Conservation (phyloP, 2,888 invertebrate genomes). For the Phymatocera aterrima region DNA sequence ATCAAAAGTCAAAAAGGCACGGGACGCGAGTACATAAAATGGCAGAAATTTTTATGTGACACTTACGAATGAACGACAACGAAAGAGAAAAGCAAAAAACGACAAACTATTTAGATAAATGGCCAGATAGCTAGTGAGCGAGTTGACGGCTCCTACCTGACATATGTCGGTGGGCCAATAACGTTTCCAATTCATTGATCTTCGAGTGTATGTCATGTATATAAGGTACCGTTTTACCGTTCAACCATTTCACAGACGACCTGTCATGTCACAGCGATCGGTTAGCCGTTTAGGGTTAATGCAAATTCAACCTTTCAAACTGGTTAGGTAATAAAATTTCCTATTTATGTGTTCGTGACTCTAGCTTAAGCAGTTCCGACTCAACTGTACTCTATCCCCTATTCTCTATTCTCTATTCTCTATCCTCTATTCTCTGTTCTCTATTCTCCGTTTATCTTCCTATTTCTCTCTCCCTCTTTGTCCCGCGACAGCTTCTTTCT, state of each 20-base stretch:
- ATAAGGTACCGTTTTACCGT: slow-evolving; percentile 55
- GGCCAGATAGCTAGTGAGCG: background rate
- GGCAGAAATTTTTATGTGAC: too few relatives aligned
- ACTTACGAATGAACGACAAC: too few relatives aligned
- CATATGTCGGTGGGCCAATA: slow-evolving; percentile 61
- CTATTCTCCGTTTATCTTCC: too few relatives aligned
- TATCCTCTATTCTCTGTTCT: too few relatives aligned
- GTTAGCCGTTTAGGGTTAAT: slow-evolving; percentile 45
- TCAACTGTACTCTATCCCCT: background rate
- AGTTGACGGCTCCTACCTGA: slow-evolving; percentile 44
- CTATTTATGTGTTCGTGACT: slow-evolving; percentile 43
- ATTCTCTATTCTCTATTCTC: background rate
- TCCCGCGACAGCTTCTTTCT: too few relatives aligned
- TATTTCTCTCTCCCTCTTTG: too few relatives aligned
- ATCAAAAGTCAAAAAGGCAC: too few relatives aligned
- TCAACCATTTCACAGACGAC: too few relatives aligned
- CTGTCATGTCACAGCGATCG: slow-evolving; percentile 43
- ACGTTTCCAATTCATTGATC: slow-evolving; percentile 62
- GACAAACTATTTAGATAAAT: background rate
- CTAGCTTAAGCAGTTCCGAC: background rate
- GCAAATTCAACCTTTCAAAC: slow-evolving; percentile 35
- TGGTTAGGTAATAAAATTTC: slow-evolving; percentile 37
- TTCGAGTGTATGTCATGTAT: too few relatives aligned
- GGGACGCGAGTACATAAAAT: too few relatives aligned
- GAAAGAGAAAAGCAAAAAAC: background rate